Conservation (phyloP, 2,113 vertebrate species). For the Taxidea taxus region DNA sequence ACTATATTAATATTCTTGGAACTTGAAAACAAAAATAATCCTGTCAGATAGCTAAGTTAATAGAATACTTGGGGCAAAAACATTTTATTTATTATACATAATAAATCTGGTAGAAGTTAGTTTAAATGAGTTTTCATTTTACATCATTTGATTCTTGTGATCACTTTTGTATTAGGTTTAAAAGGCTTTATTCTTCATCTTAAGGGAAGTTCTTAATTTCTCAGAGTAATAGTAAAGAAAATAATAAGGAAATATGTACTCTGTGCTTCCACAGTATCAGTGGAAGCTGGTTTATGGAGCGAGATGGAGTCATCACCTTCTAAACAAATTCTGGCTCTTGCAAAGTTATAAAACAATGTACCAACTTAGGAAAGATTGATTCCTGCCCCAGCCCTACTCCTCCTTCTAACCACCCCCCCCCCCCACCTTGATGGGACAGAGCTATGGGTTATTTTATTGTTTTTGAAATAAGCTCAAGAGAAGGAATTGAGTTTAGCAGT, state of each 20-base stretch:
- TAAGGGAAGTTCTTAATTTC: constrained; percentile 24
- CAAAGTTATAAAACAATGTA: not conserved
- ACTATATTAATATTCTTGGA: constrained; percentile 14
- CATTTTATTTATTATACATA: not conserved
- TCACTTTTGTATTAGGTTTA: constrained; percentile 10
- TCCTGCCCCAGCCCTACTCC: not conserved
- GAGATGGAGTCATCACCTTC: not conserved
- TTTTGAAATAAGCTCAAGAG: constrained; percentile 47
- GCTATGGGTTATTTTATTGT: constrained; percentile 50
- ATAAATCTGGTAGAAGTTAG: not conserved
- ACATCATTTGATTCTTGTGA: constrained; percentile 13
- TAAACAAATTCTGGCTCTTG: not conserved
- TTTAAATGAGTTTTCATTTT: constrained; percentile 25
- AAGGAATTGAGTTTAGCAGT: constrained; percentile 69
- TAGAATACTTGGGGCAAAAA: not conserved
- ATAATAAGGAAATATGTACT: not conserved
- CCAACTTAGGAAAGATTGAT: not conserved
- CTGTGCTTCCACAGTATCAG: not conserved
- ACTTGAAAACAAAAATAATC: constrained; percentile 32
- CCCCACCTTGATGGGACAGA: constrained; percentile 51
- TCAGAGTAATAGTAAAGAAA: not conserved
- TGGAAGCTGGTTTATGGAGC: not conserved
- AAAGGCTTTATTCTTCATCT: constrained; percentile 36
- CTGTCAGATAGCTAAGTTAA: not conserved
- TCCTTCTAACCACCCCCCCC: not conserved